Conservation (phyloP, 2,113 vertebrate genomes). For the Rhinoptilus africanus region DNA sequence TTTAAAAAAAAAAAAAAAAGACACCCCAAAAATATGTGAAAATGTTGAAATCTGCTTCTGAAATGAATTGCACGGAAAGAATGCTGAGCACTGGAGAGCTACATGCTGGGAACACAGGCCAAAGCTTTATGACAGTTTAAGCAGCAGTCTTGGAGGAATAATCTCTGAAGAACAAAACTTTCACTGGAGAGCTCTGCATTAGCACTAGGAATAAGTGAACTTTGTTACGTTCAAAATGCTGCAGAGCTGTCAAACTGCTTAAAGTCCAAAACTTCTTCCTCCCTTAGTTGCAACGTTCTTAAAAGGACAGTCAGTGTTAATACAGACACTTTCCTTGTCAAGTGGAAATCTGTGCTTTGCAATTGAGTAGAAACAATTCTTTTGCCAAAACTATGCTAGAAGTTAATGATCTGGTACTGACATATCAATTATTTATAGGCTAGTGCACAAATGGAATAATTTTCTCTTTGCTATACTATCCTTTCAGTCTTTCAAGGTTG, state of each 20-base stretch:
- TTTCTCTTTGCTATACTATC: not conserved
- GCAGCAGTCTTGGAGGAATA: not conserved
- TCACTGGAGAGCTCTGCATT: not conserved
- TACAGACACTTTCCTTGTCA: not conserved
- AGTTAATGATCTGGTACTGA: not conserved
- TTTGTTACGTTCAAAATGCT: not conserved
- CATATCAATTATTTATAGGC: not conserved
- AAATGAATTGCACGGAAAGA: not conserved
- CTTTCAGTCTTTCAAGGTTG: not conserved
- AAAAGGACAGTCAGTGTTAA: not conserved
- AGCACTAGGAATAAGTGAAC: not conserved
- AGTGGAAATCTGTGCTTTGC: not conserved
- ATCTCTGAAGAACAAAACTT: not conserved
- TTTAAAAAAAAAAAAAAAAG: not conserved
- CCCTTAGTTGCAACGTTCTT: not conserved
- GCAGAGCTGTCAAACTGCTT: not conserved
- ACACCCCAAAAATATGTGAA: too few species aligned
- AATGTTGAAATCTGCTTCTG: not conserved
- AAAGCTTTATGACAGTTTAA: not conserved
- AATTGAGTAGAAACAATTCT: not conserved
- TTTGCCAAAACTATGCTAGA: not conserved
- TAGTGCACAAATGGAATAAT: not conserved
- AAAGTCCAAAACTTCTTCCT: not conserved
- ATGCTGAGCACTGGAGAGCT: not conserved
- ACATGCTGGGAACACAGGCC: not conserved